Percentiles rank a stretch among this genome's conserved stretches.
These are phyloP conservation scores for Acleris cristana DNA, from an alignment of 2,888 invertebrate genomes.

Conservation along the genomic window DNA sequence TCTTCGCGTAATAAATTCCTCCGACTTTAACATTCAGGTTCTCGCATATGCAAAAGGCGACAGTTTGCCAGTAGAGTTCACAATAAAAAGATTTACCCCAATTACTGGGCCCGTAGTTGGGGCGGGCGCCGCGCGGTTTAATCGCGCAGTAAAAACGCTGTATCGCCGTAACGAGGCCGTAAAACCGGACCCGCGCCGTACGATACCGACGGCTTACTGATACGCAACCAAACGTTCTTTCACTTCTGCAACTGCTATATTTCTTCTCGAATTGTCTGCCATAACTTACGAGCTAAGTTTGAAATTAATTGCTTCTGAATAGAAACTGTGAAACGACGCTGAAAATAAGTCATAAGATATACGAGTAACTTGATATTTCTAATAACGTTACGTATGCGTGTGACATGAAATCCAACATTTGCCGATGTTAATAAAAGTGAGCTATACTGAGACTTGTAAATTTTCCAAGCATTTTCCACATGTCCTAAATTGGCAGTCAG, in stretches of 20 bases:
- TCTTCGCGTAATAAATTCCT: constrained; percentile 3
- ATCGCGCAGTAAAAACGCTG: constrained; percentile 76
- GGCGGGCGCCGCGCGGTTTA: constrained; percentile 63
- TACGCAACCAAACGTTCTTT: constrained; percentile 29
- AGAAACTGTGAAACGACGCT: background rate
- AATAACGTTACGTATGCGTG: too few species aligned
- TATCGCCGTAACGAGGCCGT: constrained; percentile 74
- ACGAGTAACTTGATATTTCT: too few species aligned
- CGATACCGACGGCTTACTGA: constrained; percentile 35
- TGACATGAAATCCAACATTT: too few species aligned
- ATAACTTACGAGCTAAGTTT: constrained; percentile 30
- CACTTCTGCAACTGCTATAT: constrained; percentile 32
- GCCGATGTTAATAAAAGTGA: too few species aligned
- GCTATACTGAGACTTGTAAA: too few species aligned
- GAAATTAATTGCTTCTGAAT: constrained; percentile 25
- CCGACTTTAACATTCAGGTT: constrained; percentile 19
- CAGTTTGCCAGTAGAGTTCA: constrained; percentile 48
- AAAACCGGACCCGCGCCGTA: constrained; percentile 55
- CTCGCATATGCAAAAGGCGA: constrained; percentile 40
- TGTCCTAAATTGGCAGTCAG: too few species aligned
- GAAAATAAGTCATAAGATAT: too few species aligned
- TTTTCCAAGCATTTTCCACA: too few species aligned
- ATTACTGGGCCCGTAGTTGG: constrained; percentile 69
- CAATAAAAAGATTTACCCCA: constrained; percentile 75
- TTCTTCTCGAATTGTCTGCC: constrained; percentile 26